Percentiles rank a stretch among this genome's conserved stretches.
phyloP scores from a whole-genome alignment of 2,888 invertebrate genomes.

The Zele albiditarsus region DNA sequence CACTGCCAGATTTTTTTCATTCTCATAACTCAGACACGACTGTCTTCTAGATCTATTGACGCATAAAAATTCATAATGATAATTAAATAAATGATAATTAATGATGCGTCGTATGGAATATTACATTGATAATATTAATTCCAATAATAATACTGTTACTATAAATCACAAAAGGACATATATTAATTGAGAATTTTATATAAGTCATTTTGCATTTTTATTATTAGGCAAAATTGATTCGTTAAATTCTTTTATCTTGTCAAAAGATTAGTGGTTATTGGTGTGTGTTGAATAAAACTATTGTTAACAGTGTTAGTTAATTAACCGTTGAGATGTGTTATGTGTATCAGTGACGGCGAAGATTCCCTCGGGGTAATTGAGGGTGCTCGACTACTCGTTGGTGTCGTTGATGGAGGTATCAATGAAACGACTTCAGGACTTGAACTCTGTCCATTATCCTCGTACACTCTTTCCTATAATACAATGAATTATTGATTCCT shows the following conservation, averaged over 20 bases:
- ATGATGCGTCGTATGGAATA: no score
- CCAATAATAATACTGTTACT: background rate
- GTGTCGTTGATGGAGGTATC: slow-evolving; percentile 78
- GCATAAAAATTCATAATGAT: no score
- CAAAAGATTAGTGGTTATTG: background rate
- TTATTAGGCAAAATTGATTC: background rate
- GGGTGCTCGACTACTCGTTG: slow-evolving; percentile 75
- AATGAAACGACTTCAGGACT: slow-evolving; percentile 83
- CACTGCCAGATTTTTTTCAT: no score
- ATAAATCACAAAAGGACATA: background rate
- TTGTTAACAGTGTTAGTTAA: background rate
- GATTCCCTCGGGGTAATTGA: slow-evolving; percentile 74
- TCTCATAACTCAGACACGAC: no score
- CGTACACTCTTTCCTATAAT: slow-evolving; percentile 69
- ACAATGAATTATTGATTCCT: slow-evolving; percentile 64
- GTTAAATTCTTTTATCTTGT: background rate
- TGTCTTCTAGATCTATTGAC: no score
- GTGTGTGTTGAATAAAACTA: background rate
- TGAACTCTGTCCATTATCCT: slow-evolving; percentile 66
- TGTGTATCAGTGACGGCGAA: slow-evolving; percentile 76
- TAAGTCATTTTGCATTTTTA: background rate
- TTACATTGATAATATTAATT: no score
- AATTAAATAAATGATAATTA: no score
- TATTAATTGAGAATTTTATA: background rate
- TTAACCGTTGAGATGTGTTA: slow-evolving; percentile 54